Evolutionary conservation across 2,113 vertebrate species (phyloP).

Genomic region (Podocnemis expansa): DNA sequence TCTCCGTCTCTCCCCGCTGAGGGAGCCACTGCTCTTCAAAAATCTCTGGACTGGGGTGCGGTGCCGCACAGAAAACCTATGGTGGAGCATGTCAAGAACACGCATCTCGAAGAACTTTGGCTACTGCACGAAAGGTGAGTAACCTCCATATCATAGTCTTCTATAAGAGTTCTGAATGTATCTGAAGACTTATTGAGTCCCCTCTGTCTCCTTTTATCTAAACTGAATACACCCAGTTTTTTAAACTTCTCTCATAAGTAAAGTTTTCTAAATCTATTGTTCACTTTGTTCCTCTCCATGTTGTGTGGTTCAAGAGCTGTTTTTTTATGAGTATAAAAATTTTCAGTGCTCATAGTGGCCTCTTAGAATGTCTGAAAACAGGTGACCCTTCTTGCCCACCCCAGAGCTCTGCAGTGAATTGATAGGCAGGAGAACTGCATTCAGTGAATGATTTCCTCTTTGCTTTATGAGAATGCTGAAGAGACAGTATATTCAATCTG

Average conservation of each 20-base stretch:
- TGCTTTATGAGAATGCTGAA: not conserved
- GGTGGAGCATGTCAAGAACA: too few species aligned
- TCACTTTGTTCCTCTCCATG: not conserved
- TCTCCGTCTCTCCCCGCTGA: too few species aligned
- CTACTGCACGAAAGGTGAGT: too few species aligned
- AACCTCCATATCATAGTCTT: too few species aligned
- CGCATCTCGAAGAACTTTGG: too few species aligned
- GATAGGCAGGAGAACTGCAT: not conserved
- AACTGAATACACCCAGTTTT: not conserved
- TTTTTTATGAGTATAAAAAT: not conserved
- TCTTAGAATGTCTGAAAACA: not conserved
- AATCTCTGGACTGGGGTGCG: too few species aligned
- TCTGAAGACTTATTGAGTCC: not conserved
- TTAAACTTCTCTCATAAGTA: not conserved
- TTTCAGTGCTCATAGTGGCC: not conserved
- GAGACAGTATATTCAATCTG: not conserved
- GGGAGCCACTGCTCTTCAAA: too few species aligned
- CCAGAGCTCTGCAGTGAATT: not conserved
- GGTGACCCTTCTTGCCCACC: not conserved
- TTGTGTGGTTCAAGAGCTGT: not conserved
- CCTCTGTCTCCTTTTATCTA: not conserved
- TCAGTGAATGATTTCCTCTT: not conserved
- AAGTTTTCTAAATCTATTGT: not conserved
- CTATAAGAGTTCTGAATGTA: not conserved
- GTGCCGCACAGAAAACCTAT: too few species aligned